Evolutionary conservation across 1,140 invertebrate genomes (phyloP).

Genomic region (Akabosia matsudoensis): DNA sequence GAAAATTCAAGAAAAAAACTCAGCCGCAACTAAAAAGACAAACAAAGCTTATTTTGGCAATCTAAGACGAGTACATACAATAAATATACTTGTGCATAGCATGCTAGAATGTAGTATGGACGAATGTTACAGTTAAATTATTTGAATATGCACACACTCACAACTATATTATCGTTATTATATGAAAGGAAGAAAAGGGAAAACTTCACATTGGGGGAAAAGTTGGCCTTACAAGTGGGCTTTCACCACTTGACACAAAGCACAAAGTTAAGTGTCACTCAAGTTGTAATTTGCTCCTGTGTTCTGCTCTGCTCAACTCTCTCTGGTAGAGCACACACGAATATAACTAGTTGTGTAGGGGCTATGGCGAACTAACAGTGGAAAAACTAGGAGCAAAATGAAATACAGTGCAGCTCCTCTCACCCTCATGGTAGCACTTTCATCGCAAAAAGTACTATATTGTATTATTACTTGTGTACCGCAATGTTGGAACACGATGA

Average conservation of each 20-base stretch:
- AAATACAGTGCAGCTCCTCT: background rate
- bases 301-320: conserved; percentile 4
- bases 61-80: too few relatives aligned
- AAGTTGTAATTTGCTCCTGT: conserved; percentile 30
- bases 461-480: background rate
- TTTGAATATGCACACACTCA: too few relatives aligned
- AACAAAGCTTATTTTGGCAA: too few relatives aligned
- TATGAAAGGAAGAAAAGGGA: background rate
- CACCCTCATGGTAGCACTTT: background rate
- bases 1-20: too few relatives aligned
- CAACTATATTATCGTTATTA: conserved; percentile 4
- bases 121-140: too few relatives aligned
- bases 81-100: too few relatives aligned
- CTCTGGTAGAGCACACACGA: background rate
- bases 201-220: conserved; percentile 8
- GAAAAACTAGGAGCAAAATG: background rate
- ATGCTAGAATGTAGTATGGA: too few relatives aligned
- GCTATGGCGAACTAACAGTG: too few relatives aligned
- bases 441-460: background rate
- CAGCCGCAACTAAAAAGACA: too few relatives aligned
- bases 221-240: conserved; percentile 16
- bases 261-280: conserved; percentile 31
- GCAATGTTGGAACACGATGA: background rate
- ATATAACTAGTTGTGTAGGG: background rate
- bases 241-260: conserved; percentile 20